Conservation (phyloP, 2,113 vertebrate genomes). For the Mormyrus lacerda region DNA sequence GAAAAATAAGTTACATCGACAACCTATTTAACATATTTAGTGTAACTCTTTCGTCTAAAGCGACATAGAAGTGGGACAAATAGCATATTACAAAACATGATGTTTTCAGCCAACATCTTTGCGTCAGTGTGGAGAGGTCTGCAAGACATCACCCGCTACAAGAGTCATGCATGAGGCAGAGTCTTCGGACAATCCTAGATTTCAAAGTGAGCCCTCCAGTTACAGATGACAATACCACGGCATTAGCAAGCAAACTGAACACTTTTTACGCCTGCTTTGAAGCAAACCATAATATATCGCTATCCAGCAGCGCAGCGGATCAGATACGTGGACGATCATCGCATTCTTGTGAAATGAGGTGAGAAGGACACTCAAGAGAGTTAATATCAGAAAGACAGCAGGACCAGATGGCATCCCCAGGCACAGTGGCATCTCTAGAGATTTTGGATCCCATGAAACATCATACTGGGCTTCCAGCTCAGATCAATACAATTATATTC, state of each 20-base stretch:
- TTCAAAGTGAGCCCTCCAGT: not conserved
- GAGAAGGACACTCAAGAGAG: not conserved
- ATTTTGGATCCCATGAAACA: not conserved
- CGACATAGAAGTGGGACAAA: not conserved
- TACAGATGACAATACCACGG: not conserved
- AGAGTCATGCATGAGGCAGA: not conserved
- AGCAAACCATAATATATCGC: not conserved
- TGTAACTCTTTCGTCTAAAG: not conserved
- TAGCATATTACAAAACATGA: not conserved
- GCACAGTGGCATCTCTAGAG: not conserved
- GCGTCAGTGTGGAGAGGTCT: not conserved
- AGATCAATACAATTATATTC: not conserved
- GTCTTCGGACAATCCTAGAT: not conserved
- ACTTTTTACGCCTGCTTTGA: not conserved
- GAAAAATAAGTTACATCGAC: not conserved
- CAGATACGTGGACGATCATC: not conserved
- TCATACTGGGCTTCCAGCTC: not conserved
- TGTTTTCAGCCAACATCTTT: not conserved
- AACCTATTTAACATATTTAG: not conserved
- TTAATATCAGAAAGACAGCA: not conserved
- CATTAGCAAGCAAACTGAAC: not conserved
- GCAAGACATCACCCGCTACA: conserved; percentile 8
- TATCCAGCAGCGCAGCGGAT: not conserved
- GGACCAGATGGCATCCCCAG: not conserved
- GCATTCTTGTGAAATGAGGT: not conserved